These are phyloP conservation scores for Pelusios castaneus DNA, from an alignment of 2,113 vertebrate genomes.

Conservation along the genomic window DNA sequence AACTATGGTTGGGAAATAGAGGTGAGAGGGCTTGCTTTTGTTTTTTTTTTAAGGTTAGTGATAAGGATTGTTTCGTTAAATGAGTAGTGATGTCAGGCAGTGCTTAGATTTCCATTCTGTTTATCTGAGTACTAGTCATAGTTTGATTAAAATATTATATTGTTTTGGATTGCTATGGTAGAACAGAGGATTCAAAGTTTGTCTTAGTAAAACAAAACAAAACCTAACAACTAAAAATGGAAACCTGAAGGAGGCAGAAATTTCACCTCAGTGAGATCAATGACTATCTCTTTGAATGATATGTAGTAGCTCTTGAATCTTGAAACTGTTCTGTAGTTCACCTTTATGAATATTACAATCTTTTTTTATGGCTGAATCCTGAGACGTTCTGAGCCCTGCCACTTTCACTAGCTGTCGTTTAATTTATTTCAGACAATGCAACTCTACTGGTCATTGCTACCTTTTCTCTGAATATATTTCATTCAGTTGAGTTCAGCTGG, in stretches of 20 bases:
- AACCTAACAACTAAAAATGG: background rate
- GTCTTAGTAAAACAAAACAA: background rate
- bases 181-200: background rate
- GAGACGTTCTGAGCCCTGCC: background rate
- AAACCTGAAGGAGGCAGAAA: background rate
- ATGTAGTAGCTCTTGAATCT: background rate
- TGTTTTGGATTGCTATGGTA: background rate
- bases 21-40: background rate
- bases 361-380: background rate
- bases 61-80: background rate
- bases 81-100: background rate
- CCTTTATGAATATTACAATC: background rate
- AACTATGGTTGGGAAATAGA: background rate
- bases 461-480: background rate
- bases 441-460: background rate
- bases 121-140: background rate
- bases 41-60: background rate
- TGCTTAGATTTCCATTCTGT: slow-evolving; percentile 9
- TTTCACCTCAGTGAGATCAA: slow-evolving; percentile 6
- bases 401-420: background rate
- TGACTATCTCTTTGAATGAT: background rate
- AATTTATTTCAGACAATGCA: background rate
- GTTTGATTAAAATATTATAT: background rate
- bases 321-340: background rate
- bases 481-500: background rate